Conservation (phyloP, 2,888 invertebrate species). For the Uloborus plumipes region DNA sequence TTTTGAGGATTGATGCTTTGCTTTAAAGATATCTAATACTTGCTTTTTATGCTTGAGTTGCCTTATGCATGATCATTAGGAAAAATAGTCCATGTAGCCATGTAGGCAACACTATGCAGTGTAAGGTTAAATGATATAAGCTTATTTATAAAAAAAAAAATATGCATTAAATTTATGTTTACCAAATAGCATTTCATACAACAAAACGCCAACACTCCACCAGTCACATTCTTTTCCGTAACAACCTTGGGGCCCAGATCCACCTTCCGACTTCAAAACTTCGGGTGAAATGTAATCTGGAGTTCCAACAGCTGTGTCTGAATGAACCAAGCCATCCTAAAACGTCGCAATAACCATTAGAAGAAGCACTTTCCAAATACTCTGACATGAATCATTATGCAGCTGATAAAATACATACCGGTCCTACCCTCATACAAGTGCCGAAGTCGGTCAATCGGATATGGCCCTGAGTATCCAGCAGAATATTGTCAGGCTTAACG, state of each 20-base stretch:
- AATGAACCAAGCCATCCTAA: conserved; percentile 93
- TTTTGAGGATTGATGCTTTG: too few relatives aligned
- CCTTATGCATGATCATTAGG: too few relatives aligned
- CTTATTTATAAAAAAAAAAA: too few relatives aligned
- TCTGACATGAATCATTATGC: too few relatives aligned
- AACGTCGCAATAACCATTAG: background rate
- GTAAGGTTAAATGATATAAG: too few relatives aligned
- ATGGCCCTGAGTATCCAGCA: conserved; percentile 94
- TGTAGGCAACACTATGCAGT: too few relatives aligned
- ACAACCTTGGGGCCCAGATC: conserved; percentile 80
- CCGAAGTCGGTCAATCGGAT: conserved; percentile 99
- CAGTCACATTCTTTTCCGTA: conserved; percentile 86
- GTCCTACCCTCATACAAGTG: conserved; percentile 98
- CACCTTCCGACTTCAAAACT: conserved; percentile 87
- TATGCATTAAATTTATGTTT: conserved; percentile 65
- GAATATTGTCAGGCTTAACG: conserved; percentile 99
- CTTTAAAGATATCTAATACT: too few relatives aligned
- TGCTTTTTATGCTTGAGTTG: too few relatives aligned
- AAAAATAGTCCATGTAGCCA: too few relatives aligned
- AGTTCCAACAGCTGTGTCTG: conserved; percentile 98
- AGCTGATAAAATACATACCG: conserved; percentile 72
- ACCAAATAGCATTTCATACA: conserved; percentile 98
- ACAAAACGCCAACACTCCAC: conserved; percentile 99
- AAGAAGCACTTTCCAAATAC: too few relatives aligned
- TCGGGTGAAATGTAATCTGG: conserved; percentile 99